Evolutionary conservation across 2,113 vertebrate genomes (phyloP), one percentile per base, ranked within the genome.

Genomic region (Prolemur simus): DNA sequence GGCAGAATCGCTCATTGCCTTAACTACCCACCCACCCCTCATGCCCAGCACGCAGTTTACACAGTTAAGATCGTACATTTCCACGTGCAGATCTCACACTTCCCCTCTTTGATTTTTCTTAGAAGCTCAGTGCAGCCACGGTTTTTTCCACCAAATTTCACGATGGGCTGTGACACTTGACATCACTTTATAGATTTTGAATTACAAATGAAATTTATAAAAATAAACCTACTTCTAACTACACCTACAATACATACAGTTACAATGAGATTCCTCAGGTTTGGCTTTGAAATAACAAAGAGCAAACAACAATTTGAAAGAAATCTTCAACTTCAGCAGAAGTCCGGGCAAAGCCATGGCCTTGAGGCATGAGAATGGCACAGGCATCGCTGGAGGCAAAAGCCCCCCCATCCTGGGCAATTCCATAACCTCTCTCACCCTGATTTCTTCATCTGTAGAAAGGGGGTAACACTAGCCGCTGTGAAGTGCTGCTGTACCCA

Each of bases 11-110:
- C 27, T 17, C 12, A 15, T 56, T n/a, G 39, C 10, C 80, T 23
- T 3, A 42, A 32, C 17, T 13, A 8, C 7, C 4, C 21, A 8
- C 18, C 15, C 1, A 7, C 0, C 1, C 1, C 0, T 1, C 45
- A 1, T 15, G 8, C 14, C 2, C 0, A 21, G 29, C 87, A n/a
- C 68, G 47, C 32, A 1, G 39, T 58, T 5, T 2, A 14, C 21
- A 54, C 27, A 29, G 20, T 6, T 17, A 56, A 25, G 6, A 27
- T 1, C 0, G 32, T 14, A 20, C 0, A 0, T 15, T 37, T 14
- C 17, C 6, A 21, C 2, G 14, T 39, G 5, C 17, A 21, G 69
- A 32, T 25, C 21, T 6, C 49, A 9, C 0, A 1, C 9, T 14
- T 23, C 5, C 14, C 3, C 3, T 2, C n/a, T 63, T 3, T 9